phyloP scores from a whole-genome alignment of 2,797 vertebrate species.

The Furcifer pardalis region DNA sequence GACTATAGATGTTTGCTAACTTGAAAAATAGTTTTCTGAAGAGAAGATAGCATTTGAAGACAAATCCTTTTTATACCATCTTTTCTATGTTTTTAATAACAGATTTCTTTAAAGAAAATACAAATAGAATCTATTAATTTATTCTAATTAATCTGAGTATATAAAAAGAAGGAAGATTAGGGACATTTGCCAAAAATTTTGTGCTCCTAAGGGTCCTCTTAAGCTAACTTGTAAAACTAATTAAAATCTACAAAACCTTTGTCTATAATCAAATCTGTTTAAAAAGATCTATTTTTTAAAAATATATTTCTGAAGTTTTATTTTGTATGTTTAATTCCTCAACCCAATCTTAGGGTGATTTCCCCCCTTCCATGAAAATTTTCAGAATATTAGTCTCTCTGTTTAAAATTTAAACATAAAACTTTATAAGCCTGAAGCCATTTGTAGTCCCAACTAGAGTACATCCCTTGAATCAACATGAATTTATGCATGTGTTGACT shows the following conservation, averaged over 20 bases:
- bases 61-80: too few relatives aligned
- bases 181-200: neutral
- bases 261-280: neutral
- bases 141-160: neutral
- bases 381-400: neutral
- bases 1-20: neutral
- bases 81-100: neutral
- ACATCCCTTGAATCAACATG: too few relatives aligned
- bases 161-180: neutral
- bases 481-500: too few relatives aligned
- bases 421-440: too few relatives aligned
- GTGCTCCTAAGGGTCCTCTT: neutral
- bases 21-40: conserved; percentile 7
- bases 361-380: neutral
- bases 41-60: neutral
- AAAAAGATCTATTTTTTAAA: neutral
- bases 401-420: neutral
- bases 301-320: neutral
- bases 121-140: neutral
- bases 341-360: neutral
- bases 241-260: conserved; percentile 9
- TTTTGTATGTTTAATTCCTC: neutral
- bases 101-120: neutral
- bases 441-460: too few relatives aligned
- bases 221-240: neutral